These are phyloP conservation scores for Drosophila gunungcola DNA, from an alignment of 1,140 invertebrate genomes.

Conservation along the genomic window DNA sequence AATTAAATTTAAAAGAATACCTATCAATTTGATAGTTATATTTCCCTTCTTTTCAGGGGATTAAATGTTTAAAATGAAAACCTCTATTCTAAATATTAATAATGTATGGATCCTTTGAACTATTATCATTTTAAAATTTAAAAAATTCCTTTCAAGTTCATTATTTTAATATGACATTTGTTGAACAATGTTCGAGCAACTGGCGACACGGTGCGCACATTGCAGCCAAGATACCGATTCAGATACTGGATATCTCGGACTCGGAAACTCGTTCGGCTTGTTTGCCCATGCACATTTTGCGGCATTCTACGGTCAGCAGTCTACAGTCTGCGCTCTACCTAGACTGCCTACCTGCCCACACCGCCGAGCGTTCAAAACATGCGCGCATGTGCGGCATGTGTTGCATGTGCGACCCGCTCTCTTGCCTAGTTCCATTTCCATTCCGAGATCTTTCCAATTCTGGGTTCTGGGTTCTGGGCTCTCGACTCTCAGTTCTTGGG, in stretches of 20 bases:
- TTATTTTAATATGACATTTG: not conserved
- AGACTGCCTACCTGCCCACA: slow-evolving; percentile 34
- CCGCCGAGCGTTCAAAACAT: slow-evolving; percentile 27
- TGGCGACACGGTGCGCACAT: slow-evolving; percentile 31
- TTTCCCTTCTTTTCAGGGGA: not conserved
- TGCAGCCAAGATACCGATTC: slow-evolving; percentile 47
- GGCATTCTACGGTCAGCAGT: not conserved
- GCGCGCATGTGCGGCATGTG: slow-evolving; percentile 58
- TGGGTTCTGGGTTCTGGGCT: slow-evolving; percentile 21
- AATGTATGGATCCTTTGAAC: too few relatives aligned
- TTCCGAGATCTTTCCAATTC: slow-evolving; percentile 14
- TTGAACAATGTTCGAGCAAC: slow-evolving; percentile 29
- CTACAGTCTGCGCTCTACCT: slow-evolving; percentile 17
- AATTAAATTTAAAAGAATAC: too few relatives aligned
- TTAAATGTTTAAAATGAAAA: too few relatives aligned
- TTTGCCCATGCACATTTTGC: slow-evolving; percentile 58
- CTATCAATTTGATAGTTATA: not conserved
- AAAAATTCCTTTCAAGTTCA: too few relatives aligned
- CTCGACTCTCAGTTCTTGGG: slow-evolving; percentile 20
- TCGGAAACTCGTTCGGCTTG: slow-evolving; percentile 72
- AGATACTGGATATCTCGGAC: slow-evolving; percentile 47
- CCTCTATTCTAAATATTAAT: too few relatives aligned
- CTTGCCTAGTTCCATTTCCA: slow-evolving; percentile 24
- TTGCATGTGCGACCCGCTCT: slow-evolving; percentile 37
- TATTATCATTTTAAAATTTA: too few relatives aligned